phyloP scores from a whole-genome alignment of 2,113 vertebrate genomes.

The Agelaius phoeniceus region DNA sequence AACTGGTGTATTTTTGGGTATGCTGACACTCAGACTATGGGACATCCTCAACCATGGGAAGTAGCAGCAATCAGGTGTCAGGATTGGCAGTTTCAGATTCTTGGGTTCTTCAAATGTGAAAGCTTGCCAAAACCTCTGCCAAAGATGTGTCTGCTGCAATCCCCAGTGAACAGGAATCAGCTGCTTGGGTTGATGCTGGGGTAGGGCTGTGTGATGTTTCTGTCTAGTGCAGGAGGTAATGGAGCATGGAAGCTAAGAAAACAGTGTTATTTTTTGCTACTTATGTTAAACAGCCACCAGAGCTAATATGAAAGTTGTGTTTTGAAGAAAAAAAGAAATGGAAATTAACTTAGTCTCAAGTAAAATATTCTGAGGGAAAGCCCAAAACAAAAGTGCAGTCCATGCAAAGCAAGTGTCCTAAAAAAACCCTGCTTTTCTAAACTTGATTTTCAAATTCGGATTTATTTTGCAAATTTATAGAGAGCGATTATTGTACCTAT shows the following conservation, averaged over 20 bases:
- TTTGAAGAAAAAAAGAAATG: neutral
- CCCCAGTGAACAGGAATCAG: neutral
- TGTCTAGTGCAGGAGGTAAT: neutral
- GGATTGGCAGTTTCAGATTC: neutral
- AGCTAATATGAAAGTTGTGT: neutral
- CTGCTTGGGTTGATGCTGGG: neutral
- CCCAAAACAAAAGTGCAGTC: neutral
- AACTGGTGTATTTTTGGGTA: neutral
- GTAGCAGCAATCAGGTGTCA: neutral
- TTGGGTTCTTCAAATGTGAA: neutral
- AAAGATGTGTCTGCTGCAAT: neutral
- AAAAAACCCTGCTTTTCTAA: neutral
- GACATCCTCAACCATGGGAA: neutral
- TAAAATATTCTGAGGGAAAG: neutral
- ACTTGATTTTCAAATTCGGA: neutral
- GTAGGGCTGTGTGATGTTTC: neutral
- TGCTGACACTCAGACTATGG: neutral
- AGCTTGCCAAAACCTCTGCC: neutral
- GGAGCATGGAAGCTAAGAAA: neutral
- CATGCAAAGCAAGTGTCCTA: neutral
- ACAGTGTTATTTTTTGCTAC: neutral
- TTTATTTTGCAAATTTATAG: neutral
- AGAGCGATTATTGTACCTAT: neutral
- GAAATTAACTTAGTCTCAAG: neutral
- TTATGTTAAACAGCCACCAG: neutral